Conservation (phyloP, 2,113 vertebrate species). For the Scytalopus superciliaris region DNA sequence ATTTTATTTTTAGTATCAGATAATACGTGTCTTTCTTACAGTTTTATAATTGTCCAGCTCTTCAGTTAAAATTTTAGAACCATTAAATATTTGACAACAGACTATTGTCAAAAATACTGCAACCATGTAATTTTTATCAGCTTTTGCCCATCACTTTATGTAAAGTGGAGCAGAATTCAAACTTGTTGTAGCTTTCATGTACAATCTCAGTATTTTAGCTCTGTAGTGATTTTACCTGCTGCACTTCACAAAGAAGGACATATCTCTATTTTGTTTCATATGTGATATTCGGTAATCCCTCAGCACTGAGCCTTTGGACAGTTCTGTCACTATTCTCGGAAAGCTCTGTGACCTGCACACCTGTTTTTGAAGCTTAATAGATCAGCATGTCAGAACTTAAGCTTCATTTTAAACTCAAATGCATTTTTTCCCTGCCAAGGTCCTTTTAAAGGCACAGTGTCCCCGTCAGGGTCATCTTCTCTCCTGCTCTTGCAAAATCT, state of each 20-base stretch:
- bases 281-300: background rate
- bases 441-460: background rate
- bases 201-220: background rate
- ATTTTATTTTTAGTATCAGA: background rate
- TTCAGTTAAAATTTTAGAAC: background rate
- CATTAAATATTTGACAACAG: background rate
- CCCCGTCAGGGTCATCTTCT: background rate
- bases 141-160: background rate
- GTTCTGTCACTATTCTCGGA: background rate
- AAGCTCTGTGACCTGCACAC: background rate
- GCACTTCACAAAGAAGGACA: background rate
- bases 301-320: background rate
- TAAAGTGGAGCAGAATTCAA: background rate
- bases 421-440: background rate
- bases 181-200: background rate
- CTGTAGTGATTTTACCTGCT: background rate
- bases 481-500: background rate
- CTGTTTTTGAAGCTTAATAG: background rate
- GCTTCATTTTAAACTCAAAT: background rate
- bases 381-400: background rate
- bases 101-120: background rate
- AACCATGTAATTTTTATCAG: background rate
- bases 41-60: background rate
- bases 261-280: background rate
- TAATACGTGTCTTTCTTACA: background rate